These are phyloP conservation scores for Rhamnusium bicolor DNA, from an alignment of 2,888 invertebrate genomes.

Conservation along the genomic window DNA sequence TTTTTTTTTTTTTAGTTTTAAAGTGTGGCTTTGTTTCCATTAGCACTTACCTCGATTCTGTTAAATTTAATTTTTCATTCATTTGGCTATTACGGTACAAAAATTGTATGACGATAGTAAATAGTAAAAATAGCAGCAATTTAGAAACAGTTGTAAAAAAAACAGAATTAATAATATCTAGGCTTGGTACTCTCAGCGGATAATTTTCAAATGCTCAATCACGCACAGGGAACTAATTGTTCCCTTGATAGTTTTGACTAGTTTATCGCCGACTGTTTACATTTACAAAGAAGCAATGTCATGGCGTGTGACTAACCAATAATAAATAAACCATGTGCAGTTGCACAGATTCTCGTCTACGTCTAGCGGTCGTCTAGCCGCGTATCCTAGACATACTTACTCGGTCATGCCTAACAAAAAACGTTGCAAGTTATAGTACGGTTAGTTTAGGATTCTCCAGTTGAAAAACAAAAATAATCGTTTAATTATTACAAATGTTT, in stretches of 20 bases:
- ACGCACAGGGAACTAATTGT: constrained; percentile 5
- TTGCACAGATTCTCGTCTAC: constrained; percentile 37
- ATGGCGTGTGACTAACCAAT: constrained; percentile 22
- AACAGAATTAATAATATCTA: constrained; percentile 9
- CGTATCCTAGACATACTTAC: constrained; percentile 30
- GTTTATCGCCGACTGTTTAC: constrained; percentile 13
- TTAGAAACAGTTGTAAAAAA: background rate
- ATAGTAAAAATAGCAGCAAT: constrained; percentile 16
- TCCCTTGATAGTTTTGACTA: constrained; percentile 25
- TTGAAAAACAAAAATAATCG: no score
- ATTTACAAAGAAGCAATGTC: constrained; percentile 6
- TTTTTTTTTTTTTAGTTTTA: no score
- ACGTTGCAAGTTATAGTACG: constrained; percentile 27
- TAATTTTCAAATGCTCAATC: background rate
- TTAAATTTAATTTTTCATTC: background rate
- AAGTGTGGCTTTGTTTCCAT: no score
- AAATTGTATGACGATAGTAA: constrained; percentile 6
- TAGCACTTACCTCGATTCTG: background rate
- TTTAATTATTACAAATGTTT: no score
- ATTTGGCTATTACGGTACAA: background rate
- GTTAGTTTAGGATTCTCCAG: constrained; percentile 11
- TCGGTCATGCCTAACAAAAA: constrained; percentile 11
- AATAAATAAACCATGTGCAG: constrained; percentile 22
- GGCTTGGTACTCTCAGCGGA: constrained; percentile 10
- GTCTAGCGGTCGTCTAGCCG: constrained; percentile 51